These are phyloP conservation scores for Virgularia gustaviana DNA, from an alignment of 92 coral and sea anemone genomes.

Conservation along the genomic window DNA sequence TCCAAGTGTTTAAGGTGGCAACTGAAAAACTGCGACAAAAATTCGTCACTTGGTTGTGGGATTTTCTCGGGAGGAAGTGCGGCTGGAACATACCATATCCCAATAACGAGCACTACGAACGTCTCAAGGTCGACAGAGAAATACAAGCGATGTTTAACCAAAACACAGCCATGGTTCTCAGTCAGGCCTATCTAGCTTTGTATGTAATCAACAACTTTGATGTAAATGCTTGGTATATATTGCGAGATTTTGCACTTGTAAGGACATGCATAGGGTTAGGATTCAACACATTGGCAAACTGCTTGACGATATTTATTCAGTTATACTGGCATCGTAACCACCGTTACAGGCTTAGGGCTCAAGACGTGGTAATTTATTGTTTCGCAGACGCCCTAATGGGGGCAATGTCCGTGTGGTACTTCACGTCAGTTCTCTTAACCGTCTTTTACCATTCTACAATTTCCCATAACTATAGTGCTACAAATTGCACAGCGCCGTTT, in stretches of 20 bases:
- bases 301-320: not conserved
- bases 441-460: conserved; percentile 3
- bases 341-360: not conserved
- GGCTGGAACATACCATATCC: not conserved
- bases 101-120: not conserved
- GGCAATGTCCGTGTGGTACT: conserved; percentile 1
- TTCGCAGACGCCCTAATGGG: not conserved
- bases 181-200: conserved; percentile 23
- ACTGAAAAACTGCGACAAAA: not conserved
- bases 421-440: conserved; percentile 2
- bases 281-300: not conserved
- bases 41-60: conserved; percentile 5
- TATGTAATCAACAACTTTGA: conserved; percentile 14
- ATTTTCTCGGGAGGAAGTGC: not conserved
- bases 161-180: conserved; percentile 6
- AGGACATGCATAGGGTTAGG: conserved; percentile 21
- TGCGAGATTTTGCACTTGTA: not conserved
- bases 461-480: not conserved
- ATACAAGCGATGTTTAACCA: conserved; percentile 24
- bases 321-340: no score
- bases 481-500: conserved; percentile 25
- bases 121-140: conserved; percentile 13
- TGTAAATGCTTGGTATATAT: not conserved
- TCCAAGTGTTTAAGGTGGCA: not conserved
- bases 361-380: conserved; percentile 7